Conservation (phyloP, 1,140 invertebrate genomes). For the Ruditapes philippinarum region DNA sequence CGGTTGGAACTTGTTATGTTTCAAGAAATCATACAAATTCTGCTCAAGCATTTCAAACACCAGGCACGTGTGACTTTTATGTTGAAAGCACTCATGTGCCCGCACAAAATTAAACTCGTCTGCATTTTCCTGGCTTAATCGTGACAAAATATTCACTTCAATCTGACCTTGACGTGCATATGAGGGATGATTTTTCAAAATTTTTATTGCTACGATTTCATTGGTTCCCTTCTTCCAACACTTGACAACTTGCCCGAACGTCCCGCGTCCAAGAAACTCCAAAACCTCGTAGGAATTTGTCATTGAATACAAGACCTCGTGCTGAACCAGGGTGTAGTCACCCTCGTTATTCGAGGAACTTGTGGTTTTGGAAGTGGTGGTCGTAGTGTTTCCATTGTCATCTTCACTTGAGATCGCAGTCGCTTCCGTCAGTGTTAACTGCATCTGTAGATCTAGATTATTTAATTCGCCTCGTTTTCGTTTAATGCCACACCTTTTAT, state of each 20-base stretch:
- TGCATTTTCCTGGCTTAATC: constrained; percentile 99
- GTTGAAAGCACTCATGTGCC: constrained; percentile 99
- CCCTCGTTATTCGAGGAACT: constrained; percentile 91
- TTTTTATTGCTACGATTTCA: constrained; percentile 99
- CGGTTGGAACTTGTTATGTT: constrained; percentile 99
- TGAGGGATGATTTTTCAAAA: constrained; percentile 99
- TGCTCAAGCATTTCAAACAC: constrained; percentile 99
- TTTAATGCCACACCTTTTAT: constrained; percentile 83
- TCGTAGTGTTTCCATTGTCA: constrained; percentile 88
- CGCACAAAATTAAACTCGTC: constrained; percentile 99
- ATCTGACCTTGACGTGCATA: constrained; percentile 99
- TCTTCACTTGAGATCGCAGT: constrained; percentile 85
- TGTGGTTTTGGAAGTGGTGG: constrained; percentile 89
- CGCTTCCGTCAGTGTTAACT: constrained; percentile 81
- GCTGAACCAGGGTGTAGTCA: constrained; percentile 99
- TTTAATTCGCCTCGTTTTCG: constrained; percentile 82
- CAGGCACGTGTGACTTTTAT: constrained; percentile 99
- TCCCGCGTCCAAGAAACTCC: constrained; percentile 99
- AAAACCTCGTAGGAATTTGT: constrained; percentile 97
- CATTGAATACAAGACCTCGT: constrained; percentile 98
- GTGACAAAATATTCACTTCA: constrained; percentile 99
- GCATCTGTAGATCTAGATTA: constrained; percentile 80
- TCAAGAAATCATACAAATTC: constrained; percentile 99
- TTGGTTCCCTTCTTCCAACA: constrained; percentile 99
- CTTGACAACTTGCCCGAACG: constrained; percentile 99